Conservation (phyloP, 1,140 invertebrate genomes). For the Ostrea denselamellosa region DNA sequence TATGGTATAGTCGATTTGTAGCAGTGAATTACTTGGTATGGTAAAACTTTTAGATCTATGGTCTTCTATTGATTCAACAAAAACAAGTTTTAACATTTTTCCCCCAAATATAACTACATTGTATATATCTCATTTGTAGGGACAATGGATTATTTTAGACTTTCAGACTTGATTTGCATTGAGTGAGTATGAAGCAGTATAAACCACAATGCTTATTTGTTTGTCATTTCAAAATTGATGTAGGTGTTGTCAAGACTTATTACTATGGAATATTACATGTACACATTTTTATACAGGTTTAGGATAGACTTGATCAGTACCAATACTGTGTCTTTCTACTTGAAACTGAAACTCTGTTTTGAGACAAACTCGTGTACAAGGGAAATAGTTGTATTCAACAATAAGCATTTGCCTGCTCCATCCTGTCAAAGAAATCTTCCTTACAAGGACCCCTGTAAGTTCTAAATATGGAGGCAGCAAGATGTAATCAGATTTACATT, state of each 20-base stretch:
- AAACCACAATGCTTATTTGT: not conserved
- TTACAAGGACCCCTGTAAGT: conserved; percentile 31
- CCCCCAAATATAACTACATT: not conserved
- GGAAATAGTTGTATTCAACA: conserved; percentile 27
- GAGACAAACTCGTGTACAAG: conserved; percentile 2
- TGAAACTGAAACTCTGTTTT: conserved; percentile 32
- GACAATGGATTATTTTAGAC: conserved; percentile 16
- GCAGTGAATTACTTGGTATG: too few species aligned
- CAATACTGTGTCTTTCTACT: not conserved
- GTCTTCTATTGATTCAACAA: not conserved
- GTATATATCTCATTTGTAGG: not conserved
- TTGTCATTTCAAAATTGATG: not conserved
- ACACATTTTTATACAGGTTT: conserved; percentile 7
- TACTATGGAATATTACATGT: not conserved
- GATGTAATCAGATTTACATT: too few species aligned
- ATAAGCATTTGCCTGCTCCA: conserved; percentile 1
- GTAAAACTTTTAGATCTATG: not conserved
- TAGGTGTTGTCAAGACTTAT: not conserved
- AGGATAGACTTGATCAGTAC: conserved; percentile 10
- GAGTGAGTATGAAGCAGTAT: not conserved
- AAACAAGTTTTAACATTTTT: too few species aligned
- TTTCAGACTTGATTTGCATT: conserved; percentile 6
- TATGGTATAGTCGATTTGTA: not conserved
- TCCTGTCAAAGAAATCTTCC: conserved; percentile 12
- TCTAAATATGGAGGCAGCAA: not conserved